Base-by-base conservation (phyloP, 2,113 vertebrate genomes). In the Prionailurus viverrinus region DNA sequence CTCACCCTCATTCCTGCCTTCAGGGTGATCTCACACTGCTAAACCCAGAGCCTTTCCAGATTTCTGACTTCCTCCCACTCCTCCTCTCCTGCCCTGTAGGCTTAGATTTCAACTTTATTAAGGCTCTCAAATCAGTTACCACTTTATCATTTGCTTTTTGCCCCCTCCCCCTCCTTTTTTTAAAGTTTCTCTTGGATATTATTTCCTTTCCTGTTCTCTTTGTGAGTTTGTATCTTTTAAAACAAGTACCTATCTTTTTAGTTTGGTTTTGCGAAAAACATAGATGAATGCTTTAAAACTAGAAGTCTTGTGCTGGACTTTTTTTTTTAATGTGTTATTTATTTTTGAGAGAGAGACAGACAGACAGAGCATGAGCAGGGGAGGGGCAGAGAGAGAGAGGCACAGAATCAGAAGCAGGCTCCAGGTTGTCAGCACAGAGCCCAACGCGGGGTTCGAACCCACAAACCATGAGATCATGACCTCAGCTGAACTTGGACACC, bases 101-200 rank as follows among this genome's bases (percentile, higher is more conserved):
- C 81, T 95, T 33, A 55, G 33, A 89, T 92, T 78, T 63, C 63
- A 86, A 33, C 39, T 92, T 80, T 85, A 33, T 39, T 41, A 31
- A 31, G 86, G 19, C 55, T 84, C 39, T 45, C 33, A 65, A 91
- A 89, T 55, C 82, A 88, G 69, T 93, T 21, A 74, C 63, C 63
- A 66, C 93, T 91, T 95, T 74, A 63, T 93, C 29, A 85, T 95
- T 96, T 94, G 93, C 58, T 85, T 95, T 78, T 86, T 0, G 6
- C 51, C 4, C 80, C 39, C 29, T 66, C 21, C 82, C 12, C 69
- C 85, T 73, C 45, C 33, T 53, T 63, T 33, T 29, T 63, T 21
- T 51, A 9, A 94, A 48, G 29, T 95, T 97, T 89, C 41, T 86
- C 65, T 94, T 92, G 69, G 19, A n/a, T 71, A 71, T 79, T 81